phyloP scores from a whole-genome alignment of 2,113 vertebrate genomes.

The Corythoichthys haematopterus region DNA sequence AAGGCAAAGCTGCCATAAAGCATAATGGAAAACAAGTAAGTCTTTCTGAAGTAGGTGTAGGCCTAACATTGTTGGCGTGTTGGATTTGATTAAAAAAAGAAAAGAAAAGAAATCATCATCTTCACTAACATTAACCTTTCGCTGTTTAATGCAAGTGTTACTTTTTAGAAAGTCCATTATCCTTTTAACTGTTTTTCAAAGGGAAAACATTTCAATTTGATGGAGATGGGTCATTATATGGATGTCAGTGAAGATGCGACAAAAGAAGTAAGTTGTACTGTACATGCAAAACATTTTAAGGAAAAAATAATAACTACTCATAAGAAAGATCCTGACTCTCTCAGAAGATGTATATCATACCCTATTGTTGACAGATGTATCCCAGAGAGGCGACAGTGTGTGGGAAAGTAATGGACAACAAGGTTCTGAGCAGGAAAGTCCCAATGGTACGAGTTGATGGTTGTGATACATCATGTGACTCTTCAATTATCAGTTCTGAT shows the following conservation, averaged over 20 bases:
- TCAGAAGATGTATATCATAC: background rate
- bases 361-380: conserved; percentile 46
- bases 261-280: conserved; percentile 61
- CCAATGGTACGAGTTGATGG: conserved; percentile 50
- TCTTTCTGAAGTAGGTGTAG: background rate
- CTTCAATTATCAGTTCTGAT: conserved; percentile 68
- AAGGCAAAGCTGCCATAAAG: background rate
- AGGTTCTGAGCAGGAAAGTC: conserved; percentile 7
- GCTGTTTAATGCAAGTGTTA: background rate
- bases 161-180: conserved; percentile 35
- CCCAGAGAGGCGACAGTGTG: conserved; percentile 52
- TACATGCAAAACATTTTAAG: background rate
- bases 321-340: background rate
- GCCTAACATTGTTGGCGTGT: too few species aligned
- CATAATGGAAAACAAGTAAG: background rate
- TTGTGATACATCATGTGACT: conserved; percentile 65
- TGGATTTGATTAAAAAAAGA: background rate
- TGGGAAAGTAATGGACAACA: conserved; percentile 31
- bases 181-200: conserved; percentile 38
- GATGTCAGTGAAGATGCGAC: conserved; percentile 69
- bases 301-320: background rate
- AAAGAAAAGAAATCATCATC: too few species aligned
- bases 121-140: background rate
- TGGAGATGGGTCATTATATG: conserved; percentile 69
- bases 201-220: conserved; percentile 35